Conservation (phyloP, 2,113 vertebrate genomes). For the Cheilinus undulatus region DNA sequence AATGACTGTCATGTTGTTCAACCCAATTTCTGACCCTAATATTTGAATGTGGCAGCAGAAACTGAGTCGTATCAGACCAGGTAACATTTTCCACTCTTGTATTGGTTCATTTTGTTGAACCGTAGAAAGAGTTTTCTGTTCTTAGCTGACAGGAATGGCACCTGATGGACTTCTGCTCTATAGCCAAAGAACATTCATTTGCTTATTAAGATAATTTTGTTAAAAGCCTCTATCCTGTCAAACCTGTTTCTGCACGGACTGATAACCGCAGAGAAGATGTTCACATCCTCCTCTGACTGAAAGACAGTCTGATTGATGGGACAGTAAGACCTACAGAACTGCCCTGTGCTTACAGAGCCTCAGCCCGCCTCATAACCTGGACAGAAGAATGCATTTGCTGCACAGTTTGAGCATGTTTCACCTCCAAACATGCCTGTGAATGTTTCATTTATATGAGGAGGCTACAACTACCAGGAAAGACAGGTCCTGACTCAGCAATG, state of each 20-base stretch:
- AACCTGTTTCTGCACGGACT: not conserved
- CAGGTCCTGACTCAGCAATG: slow-evolving; percentile 10
- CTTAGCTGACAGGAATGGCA: too few species aligned
- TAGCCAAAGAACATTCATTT: too few species aligned
- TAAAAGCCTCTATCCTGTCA: slow-evolving; percentile 14
- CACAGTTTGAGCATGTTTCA: slow-evolving; percentile 41
- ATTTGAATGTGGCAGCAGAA: too few species aligned
- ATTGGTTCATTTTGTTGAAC: too few species aligned
- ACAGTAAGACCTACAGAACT: slow-evolving; percentile 2
- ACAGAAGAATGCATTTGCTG: slow-evolving; percentile 46
- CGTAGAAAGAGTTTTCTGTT: too few species aligned
- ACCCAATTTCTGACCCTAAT: too few species aligned
- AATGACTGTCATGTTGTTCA: too few species aligned
- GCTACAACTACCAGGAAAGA: slow-evolving; percentile 35
- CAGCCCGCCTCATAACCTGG: slow-evolving; percentile 31
- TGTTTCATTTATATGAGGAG: slow-evolving; percentile 18
- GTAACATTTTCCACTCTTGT: too few species aligned
- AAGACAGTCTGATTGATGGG: not conserved
- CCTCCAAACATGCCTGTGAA: slow-evolving; percentile 10
- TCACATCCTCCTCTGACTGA: slow-evolving; percentile 2
- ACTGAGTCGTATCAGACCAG: too few species aligned
- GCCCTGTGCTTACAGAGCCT: slow-evolving; percentile 12
- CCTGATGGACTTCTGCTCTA: too few species aligned
- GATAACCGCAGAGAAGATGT: slow-evolving; percentile 6
- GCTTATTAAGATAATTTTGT: too few species aligned